Conservation (phyloP, 2,888 invertebrate species). For the Arge pagana region DNA sequence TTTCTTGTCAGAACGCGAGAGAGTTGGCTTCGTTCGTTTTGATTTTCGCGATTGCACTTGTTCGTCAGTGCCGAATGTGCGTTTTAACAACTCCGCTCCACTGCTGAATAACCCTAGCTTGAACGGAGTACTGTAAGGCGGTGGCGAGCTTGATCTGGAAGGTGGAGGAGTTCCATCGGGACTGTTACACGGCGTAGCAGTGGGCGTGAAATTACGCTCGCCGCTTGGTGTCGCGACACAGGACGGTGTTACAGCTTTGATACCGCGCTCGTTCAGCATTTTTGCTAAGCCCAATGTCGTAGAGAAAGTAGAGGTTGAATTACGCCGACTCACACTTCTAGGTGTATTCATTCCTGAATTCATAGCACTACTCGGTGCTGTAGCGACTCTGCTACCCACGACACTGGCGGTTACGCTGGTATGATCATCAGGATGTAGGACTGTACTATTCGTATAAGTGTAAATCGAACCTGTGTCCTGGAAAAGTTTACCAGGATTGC, state of each 20-base stretch:
- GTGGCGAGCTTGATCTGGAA: slow-evolving; percentile 65
- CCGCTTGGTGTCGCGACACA: slow-evolving; percentile 69
- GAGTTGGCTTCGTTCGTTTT: slow-evolving; percentile 48
- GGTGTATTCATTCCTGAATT: slow-evolving; percentile 54
- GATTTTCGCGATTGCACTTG: slow-evolving; percentile 29
- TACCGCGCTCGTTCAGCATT: slow-evolving; percentile 78
- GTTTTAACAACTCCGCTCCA: slow-evolving; percentile 69
- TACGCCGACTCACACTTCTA: slow-evolving; percentile 69
- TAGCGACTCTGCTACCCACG: slow-evolving; percentile 70
- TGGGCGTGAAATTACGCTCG: slow-evolving; percentile 72
- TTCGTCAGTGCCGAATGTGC: slow-evolving; percentile 65
- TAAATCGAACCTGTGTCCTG: slow-evolving; percentile 80
- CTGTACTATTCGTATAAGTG: slow-evolving; percentile 87
- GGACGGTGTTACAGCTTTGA: slow-evolving; percentile 74
- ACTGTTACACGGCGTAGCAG: slow-evolving; percentile 87
- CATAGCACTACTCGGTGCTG: slow-evolving; percentile 58
- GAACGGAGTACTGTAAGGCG: slow-evolving; percentile 48
- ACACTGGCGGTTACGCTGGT: slow-evolving; percentile 69
- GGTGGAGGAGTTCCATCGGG: slow-evolving; percentile 71
- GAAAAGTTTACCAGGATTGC: slow-evolving; percentile 73
- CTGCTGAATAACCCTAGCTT: slow-evolving; percentile 64
- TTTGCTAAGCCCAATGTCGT: slow-evolving; percentile 77
- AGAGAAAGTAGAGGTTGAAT: slow-evolving; percentile 79
- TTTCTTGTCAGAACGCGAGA: slow-evolving; percentile 53
- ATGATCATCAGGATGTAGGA: slow-evolving; percentile 88